These are phyloP conservation scores for Myiozetetes cayanensis DNA, from an alignment of 2,113 vertebrate genomes.

Conservation along the genomic window DNA sequence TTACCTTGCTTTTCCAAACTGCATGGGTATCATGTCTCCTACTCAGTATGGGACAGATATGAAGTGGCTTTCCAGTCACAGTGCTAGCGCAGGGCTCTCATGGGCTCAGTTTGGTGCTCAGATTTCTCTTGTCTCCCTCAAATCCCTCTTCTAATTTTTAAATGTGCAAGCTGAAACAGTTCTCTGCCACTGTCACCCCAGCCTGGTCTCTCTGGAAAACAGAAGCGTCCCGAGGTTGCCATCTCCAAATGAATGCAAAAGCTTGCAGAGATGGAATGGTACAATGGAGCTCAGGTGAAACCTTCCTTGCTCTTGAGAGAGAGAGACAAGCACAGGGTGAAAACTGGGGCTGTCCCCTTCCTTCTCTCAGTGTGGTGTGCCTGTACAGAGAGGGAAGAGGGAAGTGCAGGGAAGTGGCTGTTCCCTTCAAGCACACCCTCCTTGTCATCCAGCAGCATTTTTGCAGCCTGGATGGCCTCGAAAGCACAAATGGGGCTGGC, in stretches of 20 bases:
- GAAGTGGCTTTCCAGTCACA: background rate
- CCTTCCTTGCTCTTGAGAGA: background rate
- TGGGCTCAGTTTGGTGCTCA: background rate
- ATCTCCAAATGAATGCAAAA: background rate
- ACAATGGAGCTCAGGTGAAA: background rate
- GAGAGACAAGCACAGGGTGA: background rate
- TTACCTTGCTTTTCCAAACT: background rate
- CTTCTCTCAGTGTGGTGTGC: background rate
- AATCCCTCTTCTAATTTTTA: background rate
- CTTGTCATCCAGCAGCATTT: background rate
- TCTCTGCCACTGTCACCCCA: background rate
- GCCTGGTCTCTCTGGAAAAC: background rate
- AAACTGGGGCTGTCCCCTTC: background rate
- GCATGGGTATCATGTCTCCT: background rate
- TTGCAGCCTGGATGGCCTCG: background rate
- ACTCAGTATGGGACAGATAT: background rate
- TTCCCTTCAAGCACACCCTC: background rate
- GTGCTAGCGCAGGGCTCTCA: background rate
- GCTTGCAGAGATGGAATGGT: background rate
- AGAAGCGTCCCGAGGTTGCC: background rate
- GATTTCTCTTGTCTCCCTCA: background rate
- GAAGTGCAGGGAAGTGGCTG: background rate
- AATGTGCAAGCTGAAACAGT: background rate
- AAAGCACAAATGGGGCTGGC: background rate
- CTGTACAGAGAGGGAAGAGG: background rate